Evolutionary conservation across 2,113 vertebrate genomes (phyloP).

Genomic region (Piliocolobus tephrosceles): DNA sequence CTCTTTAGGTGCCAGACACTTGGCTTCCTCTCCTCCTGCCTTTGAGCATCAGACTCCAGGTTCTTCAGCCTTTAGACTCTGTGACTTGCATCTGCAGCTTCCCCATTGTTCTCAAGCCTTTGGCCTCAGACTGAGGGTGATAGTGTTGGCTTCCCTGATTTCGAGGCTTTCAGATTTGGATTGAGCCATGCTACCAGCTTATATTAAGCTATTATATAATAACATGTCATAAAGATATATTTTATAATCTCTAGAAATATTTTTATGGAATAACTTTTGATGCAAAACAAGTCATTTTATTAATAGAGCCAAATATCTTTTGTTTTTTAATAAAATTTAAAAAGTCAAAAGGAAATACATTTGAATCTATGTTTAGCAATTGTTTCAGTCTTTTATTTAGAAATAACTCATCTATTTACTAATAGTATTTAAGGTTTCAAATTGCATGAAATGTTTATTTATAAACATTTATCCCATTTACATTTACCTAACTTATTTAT

Average conservation of each 20-base stretch:
- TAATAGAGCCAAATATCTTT: not conserved
- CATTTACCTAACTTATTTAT: not conserved
- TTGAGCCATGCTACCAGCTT: too few relatives aligned
- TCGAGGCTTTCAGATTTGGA: too few relatives aligned
- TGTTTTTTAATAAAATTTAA: not conserved
- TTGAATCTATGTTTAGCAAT: not conserved
- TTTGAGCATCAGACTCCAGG: too few relatives aligned
- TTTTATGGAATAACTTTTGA: not conserved
- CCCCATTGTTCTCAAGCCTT: too few relatives aligned
- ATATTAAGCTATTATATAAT: not conserved
- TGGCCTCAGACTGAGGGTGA: too few relatives aligned
- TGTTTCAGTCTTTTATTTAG: not conserved
- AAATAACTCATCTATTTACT: not conserved
- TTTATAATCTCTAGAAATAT: not conserved
- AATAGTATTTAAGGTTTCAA: not conserved
- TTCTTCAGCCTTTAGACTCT: too few relatives aligned
- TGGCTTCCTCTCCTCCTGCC: too few relatives aligned
- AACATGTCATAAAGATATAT: not conserved
- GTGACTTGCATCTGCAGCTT: too few relatives aligned
- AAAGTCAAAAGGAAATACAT: not conserved
- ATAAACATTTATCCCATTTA: not conserved
- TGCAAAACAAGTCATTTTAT: not conserved
- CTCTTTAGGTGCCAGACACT: too few relatives aligned
- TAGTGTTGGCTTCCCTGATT: too few relatives aligned
- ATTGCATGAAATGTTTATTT: not conserved